phyloP scores from a whole-genome alignment of 2,888 invertebrate genomes.

The Caenorhabditis angaria region DNA sequence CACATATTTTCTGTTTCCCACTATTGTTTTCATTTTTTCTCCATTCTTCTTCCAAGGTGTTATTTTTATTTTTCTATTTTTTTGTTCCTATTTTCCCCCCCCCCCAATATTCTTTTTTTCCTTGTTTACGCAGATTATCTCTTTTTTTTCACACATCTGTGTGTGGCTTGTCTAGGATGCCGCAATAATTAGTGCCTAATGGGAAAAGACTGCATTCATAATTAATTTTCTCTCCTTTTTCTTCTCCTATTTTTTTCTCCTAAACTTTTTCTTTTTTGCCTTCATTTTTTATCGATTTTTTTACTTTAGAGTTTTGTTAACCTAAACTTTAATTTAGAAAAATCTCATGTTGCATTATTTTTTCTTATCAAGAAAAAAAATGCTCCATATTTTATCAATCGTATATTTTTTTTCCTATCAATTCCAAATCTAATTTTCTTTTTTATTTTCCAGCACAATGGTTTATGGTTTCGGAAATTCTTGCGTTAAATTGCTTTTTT shows the following conservation, averaged over 20 bases:
- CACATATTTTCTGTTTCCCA: no score
- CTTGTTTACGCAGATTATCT: not conserved
- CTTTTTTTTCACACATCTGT: not conserved
- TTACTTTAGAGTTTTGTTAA: not conserved
- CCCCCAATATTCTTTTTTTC: not conserved
- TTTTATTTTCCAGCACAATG: slow-evolving; percentile 52
- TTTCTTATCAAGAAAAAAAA: not conserved
- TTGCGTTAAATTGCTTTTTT: slow-evolving; percentile 66
- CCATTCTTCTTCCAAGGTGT: slow-evolving; percentile 5
- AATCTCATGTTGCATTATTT: slow-evolving; percentile 1
- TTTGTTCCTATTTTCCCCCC: not conserved
- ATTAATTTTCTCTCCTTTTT: slow-evolving; percentile 3
- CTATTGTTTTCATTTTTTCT: not conserved
- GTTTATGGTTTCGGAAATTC: slow-evolving; percentile 66
- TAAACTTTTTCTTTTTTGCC: slow-evolving; percentile 2
- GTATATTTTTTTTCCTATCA: not conserved
- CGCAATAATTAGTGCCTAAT: not conserved
- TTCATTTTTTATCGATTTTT: slow-evolving; percentile 10
- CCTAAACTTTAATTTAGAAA: slow-evolving; percentile 6
- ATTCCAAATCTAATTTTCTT: no score
- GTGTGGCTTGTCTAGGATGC: not conserved
- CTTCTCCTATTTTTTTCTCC: not conserved
- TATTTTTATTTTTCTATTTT: not conserved
- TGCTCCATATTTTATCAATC: not conserved
- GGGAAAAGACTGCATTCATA: not conserved